Conservation (phyloP, 2,113 vertebrate species). For the Microcebus ravelobensis region DNA sequence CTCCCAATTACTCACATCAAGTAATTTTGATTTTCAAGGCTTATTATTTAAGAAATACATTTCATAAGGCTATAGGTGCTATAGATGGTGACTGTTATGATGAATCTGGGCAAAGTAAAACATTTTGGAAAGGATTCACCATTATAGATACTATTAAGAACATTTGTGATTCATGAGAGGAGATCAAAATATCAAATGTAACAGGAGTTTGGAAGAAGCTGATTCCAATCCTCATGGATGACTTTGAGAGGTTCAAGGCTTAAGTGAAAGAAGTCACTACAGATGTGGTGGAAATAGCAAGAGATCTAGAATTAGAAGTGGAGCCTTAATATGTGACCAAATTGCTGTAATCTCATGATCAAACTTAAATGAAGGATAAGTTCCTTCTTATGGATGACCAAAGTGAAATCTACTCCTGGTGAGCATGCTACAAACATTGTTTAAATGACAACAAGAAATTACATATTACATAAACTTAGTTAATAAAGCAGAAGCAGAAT, state of each 20-base stretch:
- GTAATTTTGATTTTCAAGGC: too few relatives aligned
- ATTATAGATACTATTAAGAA: too few relatives aligned
- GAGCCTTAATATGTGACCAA: neutral
- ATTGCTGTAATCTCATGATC: neutral
- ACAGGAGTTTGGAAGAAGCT: too few relatives aligned
- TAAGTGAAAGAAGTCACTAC: neutral
- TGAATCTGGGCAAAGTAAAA: too few relatives aligned
- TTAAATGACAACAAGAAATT: neutral
- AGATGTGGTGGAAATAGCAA: neutral
- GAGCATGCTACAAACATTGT: neutral
- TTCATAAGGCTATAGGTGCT: too few relatives aligned
- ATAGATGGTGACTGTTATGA: too few relatives aligned
- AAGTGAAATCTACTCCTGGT: neutral
- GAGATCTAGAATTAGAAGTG: neutral
- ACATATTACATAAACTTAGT: neutral
- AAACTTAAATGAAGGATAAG: neutral
- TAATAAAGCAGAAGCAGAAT: neutral
- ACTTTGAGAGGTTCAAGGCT: neutral
- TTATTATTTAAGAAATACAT: too few relatives aligned
- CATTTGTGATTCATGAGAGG: too few relatives aligned
- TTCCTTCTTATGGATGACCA: neutral
- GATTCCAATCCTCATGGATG: too few relatives aligned
- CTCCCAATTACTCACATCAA: neutral
- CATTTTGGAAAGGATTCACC: too few relatives aligned
- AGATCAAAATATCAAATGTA: too few relatives aligned